Evolutionary conservation across 2,797 vertebrate genomes (phyloP), one percentile per base, ranked within the genome.

Genomic region (Hylomyscus alleni): DNA sequence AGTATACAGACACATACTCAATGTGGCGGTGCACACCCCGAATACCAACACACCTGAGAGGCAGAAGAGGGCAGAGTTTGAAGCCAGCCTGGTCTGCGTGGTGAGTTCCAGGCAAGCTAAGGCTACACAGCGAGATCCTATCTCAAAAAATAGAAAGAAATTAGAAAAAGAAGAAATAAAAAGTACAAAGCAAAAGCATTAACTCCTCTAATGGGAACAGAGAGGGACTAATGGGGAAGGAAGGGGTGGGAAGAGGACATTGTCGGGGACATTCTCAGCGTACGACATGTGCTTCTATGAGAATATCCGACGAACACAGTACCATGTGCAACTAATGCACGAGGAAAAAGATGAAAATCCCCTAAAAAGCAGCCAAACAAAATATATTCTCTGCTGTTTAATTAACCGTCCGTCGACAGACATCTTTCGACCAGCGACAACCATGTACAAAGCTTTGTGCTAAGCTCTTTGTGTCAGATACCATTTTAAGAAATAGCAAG

Each of bases 361-460:
- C 84, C 60, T 22, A 11, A 24, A 24, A 47, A 83, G 37, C 69
- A 58, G 37, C 15, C 86, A 76, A 40, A 76, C 37, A 60, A 89
- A 76, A 89, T 60, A 26, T 72, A 88, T 80, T 95, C 65, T 69
- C 62, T 31, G 84, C 47, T 73, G 19, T 82, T 87, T 72, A 54
- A 29, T 91, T 89, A 84, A 69, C 75, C 37, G 90, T 65, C 69
- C 65, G 50, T 78, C 84, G 88, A 76, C 90, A 58, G 60, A 62
- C 13, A 40, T 47, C 91, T 60, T 73, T n/a, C 52, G 47, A 31
- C 10, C 13, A 22, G 60, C 34, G 54, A 58, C 24, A 56, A 34
- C 82, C 78, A 3, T 52, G 24, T 93, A 58, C 52, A 75, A 90
- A 91, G 52, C 14, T 26, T 29, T 56, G 13, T 50, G 40, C 73